Percentiles rank a stretch among this genome's conserved stretches.
phyloP scores from a whole-genome alignment of 2,888 invertebrate genomes.

The Seira musarum region DNA sequence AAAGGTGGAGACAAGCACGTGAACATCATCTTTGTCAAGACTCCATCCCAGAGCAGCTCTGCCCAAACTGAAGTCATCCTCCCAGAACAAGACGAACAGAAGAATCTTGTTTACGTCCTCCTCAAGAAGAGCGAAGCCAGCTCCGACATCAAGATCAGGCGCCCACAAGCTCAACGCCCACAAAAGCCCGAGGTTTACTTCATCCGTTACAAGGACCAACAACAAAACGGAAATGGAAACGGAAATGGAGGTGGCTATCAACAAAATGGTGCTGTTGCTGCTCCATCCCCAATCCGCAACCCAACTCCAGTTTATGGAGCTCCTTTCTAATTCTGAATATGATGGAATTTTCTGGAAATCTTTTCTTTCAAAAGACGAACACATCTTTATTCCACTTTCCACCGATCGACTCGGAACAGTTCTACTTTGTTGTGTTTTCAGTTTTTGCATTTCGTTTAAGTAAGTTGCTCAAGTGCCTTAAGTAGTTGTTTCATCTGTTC shows the following conservation, averaged over 20 bases:
- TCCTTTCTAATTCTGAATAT: slow-evolving; percentile 33
- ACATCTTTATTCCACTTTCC: slow-evolving; percentile 7
- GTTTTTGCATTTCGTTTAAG: too few species aligned
- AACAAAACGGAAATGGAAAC: slow-evolving; percentile 14
- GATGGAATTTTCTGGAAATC: neutral
- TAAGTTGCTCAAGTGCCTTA: slow-evolving; percentile 24
- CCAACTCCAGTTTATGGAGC: slow-evolving; percentile 39
- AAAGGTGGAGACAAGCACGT: slow-evolving; percentile 52
- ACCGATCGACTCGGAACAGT: slow-evolving; percentile 10
- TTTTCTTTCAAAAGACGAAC: too few species aligned
- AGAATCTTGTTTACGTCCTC: slow-evolving; percentile 55
- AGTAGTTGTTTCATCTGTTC: neutral
- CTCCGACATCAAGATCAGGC: slow-evolving; percentile 47
- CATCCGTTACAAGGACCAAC: slow-evolving; percentile 50
- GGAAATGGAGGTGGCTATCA: neutral
- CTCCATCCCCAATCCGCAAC: slow-evolving; percentile 27
- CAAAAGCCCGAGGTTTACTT: slow-evolving; percentile 21
- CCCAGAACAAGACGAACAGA: slow-evolving; percentile 48
- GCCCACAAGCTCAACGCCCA: slow-evolving; percentile 46
- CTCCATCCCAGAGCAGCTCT: neutral
- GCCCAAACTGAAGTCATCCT: slow-evolving; percentile 49
- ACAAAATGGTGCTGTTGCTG: slow-evolving; percentile 23
- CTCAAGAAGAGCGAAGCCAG: slow-evolving; percentile 47
- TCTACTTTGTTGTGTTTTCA: too few species aligned
- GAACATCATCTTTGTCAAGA: slow-evolving; percentile 87